Evolutionary conservation across 2,888 invertebrate genomes (phyloP).

Genomic region (Sympetrum striolatum): DNA sequence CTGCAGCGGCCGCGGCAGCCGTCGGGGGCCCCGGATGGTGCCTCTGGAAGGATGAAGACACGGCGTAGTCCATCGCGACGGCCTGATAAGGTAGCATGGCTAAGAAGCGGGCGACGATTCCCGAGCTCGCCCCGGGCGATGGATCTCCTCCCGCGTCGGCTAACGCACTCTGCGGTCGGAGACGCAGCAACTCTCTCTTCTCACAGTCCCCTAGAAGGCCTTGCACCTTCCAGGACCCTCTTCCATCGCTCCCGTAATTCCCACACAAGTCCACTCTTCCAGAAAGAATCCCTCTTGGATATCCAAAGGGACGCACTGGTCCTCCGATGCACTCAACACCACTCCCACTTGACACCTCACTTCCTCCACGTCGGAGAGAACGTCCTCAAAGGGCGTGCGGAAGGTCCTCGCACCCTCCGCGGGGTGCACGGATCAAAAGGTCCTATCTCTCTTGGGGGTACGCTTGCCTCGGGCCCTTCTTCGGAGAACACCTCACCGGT

Average conservation of each 20-base stretch:
- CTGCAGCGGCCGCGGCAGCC: constrained; percentile 53
- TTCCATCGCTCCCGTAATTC: too few relatives aligned
- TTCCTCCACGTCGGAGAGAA: too few relatives aligned
- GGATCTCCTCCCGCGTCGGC: not conserved
- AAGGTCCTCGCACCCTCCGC: not conserved
- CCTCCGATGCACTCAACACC: too few relatives aligned
- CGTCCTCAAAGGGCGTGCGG: too few relatives aligned
- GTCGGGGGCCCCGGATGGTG: constrained; percentile 57
- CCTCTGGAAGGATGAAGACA: constrained; percentile 59
- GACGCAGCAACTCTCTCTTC: not conserved
- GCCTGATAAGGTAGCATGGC: constrained; percentile 56
- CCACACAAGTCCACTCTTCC: too few relatives aligned
- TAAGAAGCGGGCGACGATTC: not conserved
- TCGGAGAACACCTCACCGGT: constrained; percentile 9
- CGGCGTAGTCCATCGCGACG: constrained; percentile 77
- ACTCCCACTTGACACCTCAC: not conserved
- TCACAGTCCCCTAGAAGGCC: not conserved
- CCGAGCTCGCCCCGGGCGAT: not conserved
- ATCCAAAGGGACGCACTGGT: not conserved
- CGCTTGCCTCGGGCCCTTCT: not conserved
- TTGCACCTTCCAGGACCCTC: not conserved
- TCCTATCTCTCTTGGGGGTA: not conserved
- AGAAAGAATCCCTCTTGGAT: too few relatives aligned
- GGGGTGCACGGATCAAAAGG: not conserved
- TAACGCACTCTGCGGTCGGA: not conserved